Percentiles rank a stretch among this genome's conserved stretches.
These are phyloP conservation scores for Callosobruchus maculatus DNA, from an alignment of 2,888 invertebrate species.

Conservation along the genomic window DNA sequence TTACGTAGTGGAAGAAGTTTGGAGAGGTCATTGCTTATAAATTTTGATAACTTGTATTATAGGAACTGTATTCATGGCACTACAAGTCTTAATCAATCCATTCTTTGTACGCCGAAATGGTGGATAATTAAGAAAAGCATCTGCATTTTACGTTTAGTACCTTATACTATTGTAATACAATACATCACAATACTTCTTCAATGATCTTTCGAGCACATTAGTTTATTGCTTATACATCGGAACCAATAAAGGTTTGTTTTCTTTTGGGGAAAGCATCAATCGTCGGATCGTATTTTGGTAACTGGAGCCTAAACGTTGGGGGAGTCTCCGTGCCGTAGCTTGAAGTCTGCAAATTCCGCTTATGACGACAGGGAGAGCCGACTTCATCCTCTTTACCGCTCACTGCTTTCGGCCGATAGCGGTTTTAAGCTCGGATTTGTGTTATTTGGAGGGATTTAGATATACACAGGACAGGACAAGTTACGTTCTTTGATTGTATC, in stretches of 20 bases:
- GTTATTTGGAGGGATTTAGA: conserved; percentile 43
- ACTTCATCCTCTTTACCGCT: conserved; percentile 30
- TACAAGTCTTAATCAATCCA: too few species aligned
- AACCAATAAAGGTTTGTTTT: neutral
- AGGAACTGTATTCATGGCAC: too few species aligned
- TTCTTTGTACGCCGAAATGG: too few species aligned
- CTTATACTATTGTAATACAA: too few species aligned
- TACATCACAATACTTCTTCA: too few species aligned
- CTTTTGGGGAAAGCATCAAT: neutral
- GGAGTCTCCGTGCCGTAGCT: neutral
- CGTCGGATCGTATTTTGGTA: neutral
- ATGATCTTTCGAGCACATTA: neutral
- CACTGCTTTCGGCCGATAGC: conserved; percentile 43
- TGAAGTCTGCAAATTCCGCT: neutral
- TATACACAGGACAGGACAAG: conserved; percentile 13
- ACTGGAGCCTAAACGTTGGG: neutral
- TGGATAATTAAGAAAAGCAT: too few species aligned
- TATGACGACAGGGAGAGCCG: conserved; percentile 9
- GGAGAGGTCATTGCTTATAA: too few species aligned
- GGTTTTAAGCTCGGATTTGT: conserved; percentile 49
- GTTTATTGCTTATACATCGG: neutral
- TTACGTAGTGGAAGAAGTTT: too few species aligned
- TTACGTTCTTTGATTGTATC: conserved; percentile 18
- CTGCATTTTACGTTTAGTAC: too few species aligned
- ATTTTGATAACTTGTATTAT: too few species aligned